Evolutionary conservation across 2,888 invertebrate species (phyloP), one percentile per base, ranked within the genome.

Genomic region (Gari tellinella): DNA sequence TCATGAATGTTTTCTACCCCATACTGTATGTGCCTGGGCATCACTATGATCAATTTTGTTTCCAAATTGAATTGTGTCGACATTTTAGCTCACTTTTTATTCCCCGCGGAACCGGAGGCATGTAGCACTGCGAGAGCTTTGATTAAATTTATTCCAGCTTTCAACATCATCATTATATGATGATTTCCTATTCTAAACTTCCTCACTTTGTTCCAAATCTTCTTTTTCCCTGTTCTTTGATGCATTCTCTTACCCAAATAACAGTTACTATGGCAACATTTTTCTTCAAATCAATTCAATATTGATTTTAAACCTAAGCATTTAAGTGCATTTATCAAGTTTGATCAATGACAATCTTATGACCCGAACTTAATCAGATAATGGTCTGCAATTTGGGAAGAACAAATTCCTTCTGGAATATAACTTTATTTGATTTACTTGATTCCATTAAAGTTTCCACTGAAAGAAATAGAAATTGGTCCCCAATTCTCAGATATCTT

Each of bases 121-220:
- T 74, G 78, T 72, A 74, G 63, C 67, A 60, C 67, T 61, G 55
- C 46, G 26, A 17, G 52, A 58, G 67, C 73, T 69, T 78, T 78
- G 78, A 78, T 78, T 78, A 74, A 78, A 78, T 78, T 78, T 78
- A 78, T 78, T 78, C 73, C 69, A 70, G 69, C 74, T 70, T 78
- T 78, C 72, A 68, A 77, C 67, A 72, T 61, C 58, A 61, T 69
- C 48, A 62, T 72, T 72, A 72, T 77, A 60, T 65, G 72, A 72
- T 66, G 69, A 77, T 77, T 73, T 68, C 60, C 64, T 51, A 68
- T 67, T 69, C 65, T 72, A 68, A n/a, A 64, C 72, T 69, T 77
- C 66, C 55, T 56, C 56, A 67, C 57, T 67, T 67, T 63, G 41
- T 72, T 14, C 19, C 43, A 15, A 43, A 17, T 17, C 43, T 17